Percentiles rank a stretch among this genome's conserved stretches.
These are phyloP conservation scores for Microdon myrmicae DNA, from an alignment of 2,888 invertebrate species.

Conservation along the genomic window DNA sequence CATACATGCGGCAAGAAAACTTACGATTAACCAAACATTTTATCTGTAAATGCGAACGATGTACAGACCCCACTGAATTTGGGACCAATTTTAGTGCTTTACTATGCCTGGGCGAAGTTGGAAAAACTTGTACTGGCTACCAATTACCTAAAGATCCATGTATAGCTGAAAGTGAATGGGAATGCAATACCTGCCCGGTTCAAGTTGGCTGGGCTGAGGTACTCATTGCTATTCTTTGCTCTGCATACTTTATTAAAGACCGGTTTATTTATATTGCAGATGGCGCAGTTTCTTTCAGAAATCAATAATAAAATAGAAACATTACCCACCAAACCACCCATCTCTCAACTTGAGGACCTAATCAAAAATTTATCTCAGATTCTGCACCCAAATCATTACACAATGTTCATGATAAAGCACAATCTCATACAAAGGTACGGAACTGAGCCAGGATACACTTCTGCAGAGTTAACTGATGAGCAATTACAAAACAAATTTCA, in stretches of 20 bases:
- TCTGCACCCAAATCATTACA: constrained; percentile 86
- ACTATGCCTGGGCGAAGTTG: constrained; percentile 68
- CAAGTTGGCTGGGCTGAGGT: constrained; percentile 75
- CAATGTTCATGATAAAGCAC: constrained; percentile 83
- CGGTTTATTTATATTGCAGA: neutral
- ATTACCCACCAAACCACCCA: constrained; percentile 67
- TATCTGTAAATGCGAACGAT: constrained; percentile 77
- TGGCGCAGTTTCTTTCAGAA: neutral
- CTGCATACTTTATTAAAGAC: neutral
- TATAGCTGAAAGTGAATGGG: constrained; percentile 79
- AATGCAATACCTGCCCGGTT: constrained; percentile 77
- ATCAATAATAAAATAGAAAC: neutral
- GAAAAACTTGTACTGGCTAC: constrained; percentile 72
- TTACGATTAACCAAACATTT: constrained; percentile 83
- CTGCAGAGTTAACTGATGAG: constrained; percentile 70
- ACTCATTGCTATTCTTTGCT: neutral
- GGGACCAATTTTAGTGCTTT: constrained; percentile 73
- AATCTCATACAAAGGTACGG: constrained; percentile 84
- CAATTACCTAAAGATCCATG: constrained; percentile 79
- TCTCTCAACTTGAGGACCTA: constrained; percentile 73
- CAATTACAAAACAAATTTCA: constrained; percentile 74
- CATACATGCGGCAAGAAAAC: constrained; percentile 82
- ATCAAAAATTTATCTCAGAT: constrained; percentile 77
- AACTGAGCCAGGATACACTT: constrained; percentile 72
- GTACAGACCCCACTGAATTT: constrained; percentile 82